These are phyloP conservation scores for Sebastes aleutianus DNA, from an alignment of 2,797 vertebrate genomes.

Conservation along the genomic window DNA sequence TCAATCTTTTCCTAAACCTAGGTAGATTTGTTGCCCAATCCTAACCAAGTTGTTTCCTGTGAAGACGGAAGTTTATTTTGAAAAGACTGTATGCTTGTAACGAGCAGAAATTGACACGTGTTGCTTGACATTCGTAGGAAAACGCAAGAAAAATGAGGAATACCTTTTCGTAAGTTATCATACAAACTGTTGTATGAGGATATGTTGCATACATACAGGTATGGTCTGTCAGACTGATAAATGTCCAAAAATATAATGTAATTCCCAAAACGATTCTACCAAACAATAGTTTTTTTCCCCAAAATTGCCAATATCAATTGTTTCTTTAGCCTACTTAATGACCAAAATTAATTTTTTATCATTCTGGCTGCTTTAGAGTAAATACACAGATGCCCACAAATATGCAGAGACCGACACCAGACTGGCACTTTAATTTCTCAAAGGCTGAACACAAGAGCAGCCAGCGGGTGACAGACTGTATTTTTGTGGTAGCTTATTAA, in stretches of 20 bases:
- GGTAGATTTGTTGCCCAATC: fast-evolving
- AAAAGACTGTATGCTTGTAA: too few species aligned
- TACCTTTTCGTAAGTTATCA: too few species aligned
- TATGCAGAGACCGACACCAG: constrained; percentile 17
- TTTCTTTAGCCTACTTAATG: background rate
- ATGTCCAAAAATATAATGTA: background rate
- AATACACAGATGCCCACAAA: background rate
- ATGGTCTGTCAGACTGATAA: background rate
- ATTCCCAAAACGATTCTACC: background rate
- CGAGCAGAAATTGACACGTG: too few species aligned
- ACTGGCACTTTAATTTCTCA: constrained; percentile 35
- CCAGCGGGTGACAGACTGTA: constrained; percentile 40
- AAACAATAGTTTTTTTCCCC: too few species aligned
- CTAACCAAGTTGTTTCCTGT: too few species aligned
- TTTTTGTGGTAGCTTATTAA: constrained; percentile 54
- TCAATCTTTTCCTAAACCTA: too few species aligned
- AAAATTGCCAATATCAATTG: background rate
- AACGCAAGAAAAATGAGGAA: fast-evolving
- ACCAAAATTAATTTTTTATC: background rate
- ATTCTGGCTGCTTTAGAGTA: background rate
- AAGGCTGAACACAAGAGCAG: constrained; percentile 15
- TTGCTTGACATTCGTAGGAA: too few species aligned
- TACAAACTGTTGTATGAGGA: fast-evolving
- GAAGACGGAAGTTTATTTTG: too few species aligned
- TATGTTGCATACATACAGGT: too few species aligned